These are phyloP conservation scores for Brenthis hecate DNA, from an alignment of 2,888 invertebrate genomes.

Conservation along the genomic window DNA sequence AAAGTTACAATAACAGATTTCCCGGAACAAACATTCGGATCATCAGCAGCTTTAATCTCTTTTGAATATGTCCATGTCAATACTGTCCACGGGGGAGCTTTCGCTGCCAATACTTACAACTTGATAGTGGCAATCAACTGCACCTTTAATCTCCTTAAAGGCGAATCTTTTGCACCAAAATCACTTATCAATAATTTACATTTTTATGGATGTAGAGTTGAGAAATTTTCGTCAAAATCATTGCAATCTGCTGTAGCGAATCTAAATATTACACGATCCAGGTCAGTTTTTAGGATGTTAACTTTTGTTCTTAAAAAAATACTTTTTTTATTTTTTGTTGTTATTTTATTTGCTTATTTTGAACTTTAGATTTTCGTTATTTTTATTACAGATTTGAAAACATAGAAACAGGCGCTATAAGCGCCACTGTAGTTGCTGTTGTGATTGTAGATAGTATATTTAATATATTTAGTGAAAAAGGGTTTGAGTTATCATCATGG, in stretches of 20 bases:
- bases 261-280: constrained; percentile 85
- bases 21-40: constrained; percentile 84
- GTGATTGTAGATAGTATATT: constrained; percentile 84
- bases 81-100: constrained; percentile 84
- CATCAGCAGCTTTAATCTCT: constrained; percentile 83
- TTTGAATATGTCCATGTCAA: constrained; percentile 78
- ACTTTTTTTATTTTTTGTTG: background rate
- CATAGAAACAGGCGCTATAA: constrained; percentile 84
- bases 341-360: constrained; percentile 3
- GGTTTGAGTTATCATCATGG: constrained; percentile 86
- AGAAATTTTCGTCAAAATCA: constrained; percentile 81
- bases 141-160: constrained; percentile 81
- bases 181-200: constrained; percentile 84
- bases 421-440: constrained; percentile 84
- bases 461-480: constrained; percentile 78
- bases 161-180: constrained; percentile 84
- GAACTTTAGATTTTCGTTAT: constrained; percentile 14
- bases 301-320: background rate
- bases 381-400: constrained; percentile 82
- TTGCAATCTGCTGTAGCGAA: constrained; percentile 84
- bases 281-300: constrained; percentile 62
- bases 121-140: constrained; percentile 84
- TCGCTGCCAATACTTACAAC: constrained; percentile 85
- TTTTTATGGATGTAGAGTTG: constrained; percentile 82
- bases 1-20: constrained; percentile 83